These are phyloP conservation scores for Lasioglossum oenotherae DNA, from an alignment of 2,888 invertebrate species.

Conservation along the genomic window DNA sequence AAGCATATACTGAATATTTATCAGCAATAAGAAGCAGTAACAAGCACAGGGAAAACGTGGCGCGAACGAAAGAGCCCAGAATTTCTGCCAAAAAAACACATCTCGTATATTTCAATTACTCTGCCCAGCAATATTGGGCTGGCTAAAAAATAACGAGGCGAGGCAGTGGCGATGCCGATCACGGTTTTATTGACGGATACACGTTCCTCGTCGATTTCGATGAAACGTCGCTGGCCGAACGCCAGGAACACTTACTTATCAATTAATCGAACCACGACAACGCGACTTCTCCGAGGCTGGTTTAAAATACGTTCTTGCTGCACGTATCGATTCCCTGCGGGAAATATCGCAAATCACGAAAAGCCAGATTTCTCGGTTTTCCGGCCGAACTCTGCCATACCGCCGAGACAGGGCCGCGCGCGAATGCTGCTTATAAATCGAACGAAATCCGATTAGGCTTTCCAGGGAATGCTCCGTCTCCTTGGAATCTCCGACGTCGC, in stretches of 20 bases:
- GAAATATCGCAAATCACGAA: conserved; percentile 59
- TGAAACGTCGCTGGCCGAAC: conserved; percentile 30
- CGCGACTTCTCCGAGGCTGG: conserved; percentile 8
- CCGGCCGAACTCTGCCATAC: conserved; percentile 18
- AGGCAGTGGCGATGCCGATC: neutral
- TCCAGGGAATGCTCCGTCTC: conserved; percentile 30
- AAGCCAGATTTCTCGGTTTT: conserved; percentile 77
- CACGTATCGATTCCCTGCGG: neutral
- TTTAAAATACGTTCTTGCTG: conserved; percentile 34
- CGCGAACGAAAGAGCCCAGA: neutral
- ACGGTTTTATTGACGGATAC: neutral
- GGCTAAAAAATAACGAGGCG: neutral
- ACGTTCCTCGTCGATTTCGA: conserved; percentile 4
- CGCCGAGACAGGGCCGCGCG: conserved; percentile 36
- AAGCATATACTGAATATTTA: neutral
- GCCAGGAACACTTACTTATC: conserved; percentile 58
- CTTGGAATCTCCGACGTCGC: conserved; percentile 22
- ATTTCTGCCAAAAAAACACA: neutral
- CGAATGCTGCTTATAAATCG: conserved; percentile 54
- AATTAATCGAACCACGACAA: conserved; percentile 47
- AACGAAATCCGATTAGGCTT: conserved; percentile 57
- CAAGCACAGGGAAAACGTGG: neutral
- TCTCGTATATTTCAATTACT: neutral
- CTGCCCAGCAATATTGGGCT: neutral
- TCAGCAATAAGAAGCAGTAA: neutral